Evolutionary conservation across 2,888 invertebrate genomes (phyloP).

Genomic region (Amaurobius ferox): DNA sequence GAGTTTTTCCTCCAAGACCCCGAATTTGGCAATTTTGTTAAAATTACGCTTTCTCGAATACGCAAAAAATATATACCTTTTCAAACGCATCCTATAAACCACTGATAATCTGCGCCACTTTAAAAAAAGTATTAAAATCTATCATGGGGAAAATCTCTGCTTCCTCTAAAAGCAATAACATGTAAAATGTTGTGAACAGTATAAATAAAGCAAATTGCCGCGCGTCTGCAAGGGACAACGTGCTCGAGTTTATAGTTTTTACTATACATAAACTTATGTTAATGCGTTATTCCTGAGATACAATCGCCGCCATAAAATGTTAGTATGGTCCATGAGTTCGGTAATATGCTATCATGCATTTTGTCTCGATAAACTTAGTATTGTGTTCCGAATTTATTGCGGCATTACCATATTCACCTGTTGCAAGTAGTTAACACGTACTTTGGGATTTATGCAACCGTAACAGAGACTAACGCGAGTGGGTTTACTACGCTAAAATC

Average conservation of each 20-base stretch:
- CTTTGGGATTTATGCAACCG: neutral
- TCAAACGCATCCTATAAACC: too few species aligned
- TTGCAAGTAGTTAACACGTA: constrained; percentile 8
- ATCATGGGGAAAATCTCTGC: neutral
- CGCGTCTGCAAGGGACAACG: neutral
- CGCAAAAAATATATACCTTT: too few species aligned
- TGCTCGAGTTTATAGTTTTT: constrained; percentile 1
- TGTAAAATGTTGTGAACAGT: neutral
- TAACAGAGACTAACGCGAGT: too few species aligned
- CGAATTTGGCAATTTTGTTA: too few species aligned
- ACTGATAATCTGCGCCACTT: too few species aligned
- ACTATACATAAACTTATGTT: constrained; percentile 3
- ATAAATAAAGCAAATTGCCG: neutral
- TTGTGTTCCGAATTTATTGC: constrained; percentile 4
- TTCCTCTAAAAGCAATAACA: neutral
- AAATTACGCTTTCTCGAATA: too few species aligned
- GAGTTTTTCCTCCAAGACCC: too few species aligned
- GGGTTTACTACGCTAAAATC: too few species aligned
- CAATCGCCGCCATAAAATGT: neutral
- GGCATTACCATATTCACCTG: constrained; percentile 16
- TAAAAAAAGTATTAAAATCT: neutral
- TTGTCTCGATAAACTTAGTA: constrained; percentile 5
- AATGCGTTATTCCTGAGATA: neutral
- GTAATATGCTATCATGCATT: neutral
- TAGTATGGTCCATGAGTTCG: neutral